Percentiles rank a stretch among this genome's conserved stretches.
phyloP scores from a whole-genome alignment of 2,888 invertebrate species.

The Dasysyrphus tricinctus region DNA sequence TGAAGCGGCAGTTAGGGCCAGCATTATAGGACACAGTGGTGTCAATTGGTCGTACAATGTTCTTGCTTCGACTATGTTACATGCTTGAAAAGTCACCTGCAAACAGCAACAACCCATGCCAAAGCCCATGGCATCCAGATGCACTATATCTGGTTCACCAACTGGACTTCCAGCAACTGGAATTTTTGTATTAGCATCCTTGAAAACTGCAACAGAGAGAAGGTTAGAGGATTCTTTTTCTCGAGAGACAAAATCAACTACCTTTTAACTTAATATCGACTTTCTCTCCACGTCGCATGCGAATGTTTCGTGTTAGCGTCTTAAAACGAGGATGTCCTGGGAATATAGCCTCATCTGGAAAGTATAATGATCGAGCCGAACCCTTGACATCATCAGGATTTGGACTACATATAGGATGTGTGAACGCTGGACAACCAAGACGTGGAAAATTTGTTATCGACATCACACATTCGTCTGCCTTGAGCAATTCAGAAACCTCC shows the following conservation, averaged over 20 bases:
- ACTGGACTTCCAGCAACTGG: slow-evolving; percentile 92
- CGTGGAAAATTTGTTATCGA: slow-evolving; percentile 97
- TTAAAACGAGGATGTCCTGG: slow-evolving; percentile 97
- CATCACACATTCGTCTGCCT: slow-evolving; percentile 92
- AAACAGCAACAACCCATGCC: slow-evolving; percentile 99
- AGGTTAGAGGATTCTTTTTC: not conserved
- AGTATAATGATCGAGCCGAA: slow-evolving; percentile 93
- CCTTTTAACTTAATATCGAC: slow-evolving; percentile 98
- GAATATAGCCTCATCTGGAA: slow-evolving; percentile 97
- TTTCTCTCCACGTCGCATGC: slow-evolving; percentile 95
- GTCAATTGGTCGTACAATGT: slow-evolving; percentile 98
- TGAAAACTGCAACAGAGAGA: slow-evolving; percentile 88
- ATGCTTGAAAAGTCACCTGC: slow-evolving; percentile 96
- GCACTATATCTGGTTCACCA: slow-evolving; percentile 94
- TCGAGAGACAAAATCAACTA: slow-evolving; percentile 81
- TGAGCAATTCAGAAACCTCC: slow-evolving; percentile 91
- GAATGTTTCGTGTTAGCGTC: slow-evolving; percentile 96
- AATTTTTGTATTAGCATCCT: slow-evolving; percentile 92
- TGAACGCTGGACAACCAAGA: slow-evolving; percentile 95
- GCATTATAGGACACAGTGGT: slow-evolving; percentile 97
- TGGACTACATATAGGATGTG: slow-evolving; percentile 88
- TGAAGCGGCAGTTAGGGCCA: slow-evolving; percentile 98
- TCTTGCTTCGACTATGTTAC: slow-evolving; percentile 97
- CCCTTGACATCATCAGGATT: slow-evolving; percentile 89
- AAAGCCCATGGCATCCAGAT: slow-evolving; percentile 99